Evolutionary conservation across 2,113 vertebrate species (phyloP).

Genomic region (Aspidoscelis tigris): DNA sequence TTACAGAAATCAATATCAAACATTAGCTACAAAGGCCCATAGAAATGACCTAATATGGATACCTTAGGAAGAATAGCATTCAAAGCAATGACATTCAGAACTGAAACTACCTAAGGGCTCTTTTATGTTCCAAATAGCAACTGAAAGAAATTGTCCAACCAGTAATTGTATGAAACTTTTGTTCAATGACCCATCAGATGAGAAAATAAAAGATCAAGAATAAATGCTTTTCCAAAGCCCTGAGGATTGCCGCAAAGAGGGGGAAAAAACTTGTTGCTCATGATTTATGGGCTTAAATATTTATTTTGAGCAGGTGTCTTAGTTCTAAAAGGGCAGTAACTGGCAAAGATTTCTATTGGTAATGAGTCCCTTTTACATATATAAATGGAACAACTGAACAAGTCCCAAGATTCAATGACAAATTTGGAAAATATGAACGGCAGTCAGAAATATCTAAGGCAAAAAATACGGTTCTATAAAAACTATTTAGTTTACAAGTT

Average conservation of each 20-base stretch:
- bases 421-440: background rate
- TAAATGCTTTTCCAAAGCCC: conserved; percentile 19
- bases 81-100: conserved; percentile 1
- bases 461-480: background rate
- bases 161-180: conserved; percentile 18
- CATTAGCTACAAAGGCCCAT: background rate
- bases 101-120: conserved; percentile 16
- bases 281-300: conserved; percentile 18
- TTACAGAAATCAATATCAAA: background rate
- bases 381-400: background rate
- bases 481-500: background rate
- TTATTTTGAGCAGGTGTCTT: background rate
- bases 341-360: background rate
- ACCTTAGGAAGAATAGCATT: background rate
- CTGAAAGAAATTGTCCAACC: conserved; percentile 14
- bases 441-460: background rate
- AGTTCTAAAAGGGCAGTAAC: background rate
- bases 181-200: conserved; percentile 25
- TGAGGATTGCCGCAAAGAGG: conserved; percentile 12
- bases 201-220: conserved; percentile 28
- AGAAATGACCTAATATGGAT: background rate
- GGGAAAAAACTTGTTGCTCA: conserved; percentile 2
- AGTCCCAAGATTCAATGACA: background rate
- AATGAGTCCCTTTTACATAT: background rate
- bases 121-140: conserved; percentile 14